Conservation (phyloP, 1,140 invertebrate species). For the Heliconius hermathena region DNA sequence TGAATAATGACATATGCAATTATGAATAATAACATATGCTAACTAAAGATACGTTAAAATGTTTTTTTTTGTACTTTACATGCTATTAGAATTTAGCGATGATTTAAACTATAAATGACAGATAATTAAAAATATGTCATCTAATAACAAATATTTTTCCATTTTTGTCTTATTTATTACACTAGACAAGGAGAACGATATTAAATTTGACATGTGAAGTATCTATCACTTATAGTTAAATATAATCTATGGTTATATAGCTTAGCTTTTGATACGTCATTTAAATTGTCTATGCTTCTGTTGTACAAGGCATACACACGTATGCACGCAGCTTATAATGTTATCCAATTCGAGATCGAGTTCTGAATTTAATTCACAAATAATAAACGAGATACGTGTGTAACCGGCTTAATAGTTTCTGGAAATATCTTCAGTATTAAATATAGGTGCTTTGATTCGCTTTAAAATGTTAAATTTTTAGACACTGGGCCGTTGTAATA, state of each 20-base stretch:
- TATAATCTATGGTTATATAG: background rate
- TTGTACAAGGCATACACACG: background rate
- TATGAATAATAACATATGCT: background rate
- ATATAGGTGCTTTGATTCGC: conserved; percentile 4
- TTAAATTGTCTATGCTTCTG: conserved; percentile 1
- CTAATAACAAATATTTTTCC: too few relatives aligned
- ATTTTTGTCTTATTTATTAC: background rate
- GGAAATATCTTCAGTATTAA: background rate
- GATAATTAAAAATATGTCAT: background rate
- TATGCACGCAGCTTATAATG: background rate
- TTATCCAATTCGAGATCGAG: background rate
- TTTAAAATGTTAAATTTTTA: conserved; percentile 3
- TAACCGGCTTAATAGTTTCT: background rate
- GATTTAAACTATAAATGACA: background rate
- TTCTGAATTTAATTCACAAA: background rate
- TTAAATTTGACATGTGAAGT: background rate
- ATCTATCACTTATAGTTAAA: background rate
- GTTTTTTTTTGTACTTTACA: background rate
- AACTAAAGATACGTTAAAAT: background rate
- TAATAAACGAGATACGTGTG: conserved; percentile 1
- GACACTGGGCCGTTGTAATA: background rate
- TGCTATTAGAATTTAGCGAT: background rate
- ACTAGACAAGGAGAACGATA: background rate
- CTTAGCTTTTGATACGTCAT: conserved; percentile 13
- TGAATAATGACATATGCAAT: too few relatives aligned